phyloP scores from a whole-genome alignment of 1,140 invertebrate species.

The Lasioglossum albipes region DNA sequence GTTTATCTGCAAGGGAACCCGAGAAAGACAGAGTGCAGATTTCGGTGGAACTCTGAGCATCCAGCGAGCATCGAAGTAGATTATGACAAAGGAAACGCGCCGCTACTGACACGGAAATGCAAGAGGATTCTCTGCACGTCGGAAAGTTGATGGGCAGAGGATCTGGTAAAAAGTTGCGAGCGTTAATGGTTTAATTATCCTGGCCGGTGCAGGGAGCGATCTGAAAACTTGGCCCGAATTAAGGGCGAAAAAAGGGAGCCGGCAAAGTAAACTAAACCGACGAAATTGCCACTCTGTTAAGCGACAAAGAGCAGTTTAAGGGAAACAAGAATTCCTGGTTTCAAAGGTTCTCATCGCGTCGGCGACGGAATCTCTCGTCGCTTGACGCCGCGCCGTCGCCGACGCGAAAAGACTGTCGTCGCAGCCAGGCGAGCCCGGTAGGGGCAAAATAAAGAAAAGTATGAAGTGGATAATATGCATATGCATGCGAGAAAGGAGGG shows the following conservation, averaged over 20 bases:
- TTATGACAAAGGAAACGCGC: no score
- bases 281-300: neutral
- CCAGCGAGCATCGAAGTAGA: no score
- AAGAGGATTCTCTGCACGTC: no score
- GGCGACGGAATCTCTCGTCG: neutral
- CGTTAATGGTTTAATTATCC: no score
- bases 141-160: no score
- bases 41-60: no score
- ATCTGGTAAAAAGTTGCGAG: no score
- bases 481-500: conserved; percentile 14
- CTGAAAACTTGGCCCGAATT: no score
- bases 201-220: no score
- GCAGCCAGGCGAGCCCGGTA: neutral
- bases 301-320: neutral
- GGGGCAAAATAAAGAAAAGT: conserved; percentile 13
- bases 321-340: neutral
- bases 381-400: neutral
- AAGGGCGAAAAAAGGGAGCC: neutral
- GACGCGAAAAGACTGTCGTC: neutral
- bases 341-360: neutral
- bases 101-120: no score
- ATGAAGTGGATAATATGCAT: conserved; percentile 46
- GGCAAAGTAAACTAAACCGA: neutral
- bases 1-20: no score
- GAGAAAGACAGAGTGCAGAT: no score